A percentile compares a stretch with the other conserved stretches of the same genome.
Conservation (phyloP, 2,113 vertebrate species). For the Sylvilagus bachmani region DNA sequence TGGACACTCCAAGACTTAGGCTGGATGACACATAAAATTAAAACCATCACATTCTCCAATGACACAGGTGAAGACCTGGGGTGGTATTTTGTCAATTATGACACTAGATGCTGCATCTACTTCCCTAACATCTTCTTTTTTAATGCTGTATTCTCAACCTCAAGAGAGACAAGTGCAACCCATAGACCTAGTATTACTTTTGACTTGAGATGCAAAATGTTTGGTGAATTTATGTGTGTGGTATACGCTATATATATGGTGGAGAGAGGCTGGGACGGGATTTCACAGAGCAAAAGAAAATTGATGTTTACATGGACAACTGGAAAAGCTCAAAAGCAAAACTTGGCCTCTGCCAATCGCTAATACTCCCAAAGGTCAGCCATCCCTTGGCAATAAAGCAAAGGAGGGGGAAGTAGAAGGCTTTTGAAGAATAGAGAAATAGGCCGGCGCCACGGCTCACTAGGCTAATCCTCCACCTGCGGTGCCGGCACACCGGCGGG, state of each 20-base stretch:
- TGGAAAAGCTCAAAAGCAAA: background rate
- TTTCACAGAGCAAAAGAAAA: background rate
- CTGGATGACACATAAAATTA: background rate
- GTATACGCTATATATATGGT: background rate
- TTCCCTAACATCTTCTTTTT: background rate
- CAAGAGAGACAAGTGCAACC: background rate
- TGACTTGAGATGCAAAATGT: background rate
- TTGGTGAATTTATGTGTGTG: background rate
- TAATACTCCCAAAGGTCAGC: background rate
- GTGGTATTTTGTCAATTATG: background rate
- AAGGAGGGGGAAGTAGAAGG: background rate
- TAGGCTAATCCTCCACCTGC: no score
- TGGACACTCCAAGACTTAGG: no score
- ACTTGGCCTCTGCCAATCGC: background rate
- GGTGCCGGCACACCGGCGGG: no score
- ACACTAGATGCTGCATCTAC: background rate
- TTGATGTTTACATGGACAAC: background rate
- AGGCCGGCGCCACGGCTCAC: no score
- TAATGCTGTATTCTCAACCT: slow-evolving; percentile 32
- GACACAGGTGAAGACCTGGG: background rate
- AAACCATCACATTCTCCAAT: background rate
- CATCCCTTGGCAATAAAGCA: background rate
- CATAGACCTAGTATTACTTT: background rate
- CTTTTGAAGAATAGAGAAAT: background rate
- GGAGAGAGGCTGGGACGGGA: background rate